Base-by-base conservation (phyloP, 2,797 vertebrate genomes). In the Scolopax bukidnonensis region DNA sequence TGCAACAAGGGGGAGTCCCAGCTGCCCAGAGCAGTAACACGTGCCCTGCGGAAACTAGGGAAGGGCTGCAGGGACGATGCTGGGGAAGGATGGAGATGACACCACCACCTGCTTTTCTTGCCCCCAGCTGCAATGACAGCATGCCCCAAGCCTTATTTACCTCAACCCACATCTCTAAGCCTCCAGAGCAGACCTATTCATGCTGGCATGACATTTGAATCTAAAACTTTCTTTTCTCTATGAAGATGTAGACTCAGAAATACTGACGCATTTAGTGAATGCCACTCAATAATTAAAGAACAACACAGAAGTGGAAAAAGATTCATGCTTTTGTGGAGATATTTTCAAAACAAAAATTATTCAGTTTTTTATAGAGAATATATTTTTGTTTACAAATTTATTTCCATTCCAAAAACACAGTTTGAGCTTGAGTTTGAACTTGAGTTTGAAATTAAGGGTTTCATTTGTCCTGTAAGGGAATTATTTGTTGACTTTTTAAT, bases 41-140 rank as follows among this genome's bases (percentile, higher is more conserved):
- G 0, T 47, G 28, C 19, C 32, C 40, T 43, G 43, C 0, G 0
- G 24, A 40, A 69, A 4, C 32, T 16, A 43, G 40, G 40, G 18
- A 64, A 38, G 27, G 43, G 56, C 43, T 83, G 38, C 23, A 38
- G 21, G 36, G 30, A 59, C 11, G 17, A 9, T 32, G 9, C 36
- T 45, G 56, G 43, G 54, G n/a, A 51, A 68, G 53, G 64, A 50
- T 12, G 27, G 64, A 65, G 64, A 47, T 65, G 51, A 48, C 33
- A 54, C 40, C 32, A 33, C 40, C 76, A 41, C 27, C 63, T n/a
- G 23, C 33, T 84, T 70, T 54, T 11, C 57, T 38, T 59, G 17
- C 20, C 12, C 20, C 33, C 18, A n/a, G 16, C 59, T 60, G 69
- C 33, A 65, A 12, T 50, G 51, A 32, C 41, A 80, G 30, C 36